Base-by-base conservation (phyloP, 1,140 invertebrate species). In the Drosophila pachea region DNA sequence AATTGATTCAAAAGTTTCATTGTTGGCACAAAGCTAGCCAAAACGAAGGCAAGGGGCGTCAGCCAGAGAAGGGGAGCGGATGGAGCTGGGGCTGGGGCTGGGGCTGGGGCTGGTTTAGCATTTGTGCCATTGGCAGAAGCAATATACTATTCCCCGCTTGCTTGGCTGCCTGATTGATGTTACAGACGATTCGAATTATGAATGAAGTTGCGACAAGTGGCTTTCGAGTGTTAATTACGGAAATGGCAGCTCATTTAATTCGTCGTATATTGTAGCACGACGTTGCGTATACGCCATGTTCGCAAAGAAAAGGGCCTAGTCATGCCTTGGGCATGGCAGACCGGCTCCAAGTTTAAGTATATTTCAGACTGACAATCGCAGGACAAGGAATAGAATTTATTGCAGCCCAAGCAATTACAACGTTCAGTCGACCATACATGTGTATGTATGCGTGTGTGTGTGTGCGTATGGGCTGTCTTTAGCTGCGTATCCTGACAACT, bases 1-100 rank as follows among this genome's bases (percentile, higher is more conserved):
- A 86, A 84, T 84, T 84, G 79, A 84, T 84, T 86, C 81, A 86
- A 84, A 84, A 84, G 76, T 84, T 84, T 76, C 81, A 79, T 84
- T 84, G 73, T 86, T 79, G 65, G 69, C 75, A 71, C 60, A 61
- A 60, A 70, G 58, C 61, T 68, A 52, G 43, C 45, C 31, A 74
- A 53, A 35, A 49, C 35, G 55, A 14, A 62, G 52, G 47, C 43
- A 29, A 12, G 32, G 32, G 22, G 6, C 40, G 12, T 12, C 40
- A 1, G 22, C 9, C 40, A 5, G 1, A 0, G 40, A 43, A n/a
- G 36, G 1, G 4, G 2, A 8, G 54, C 50, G 33, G 12, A 45
- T 8, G 49, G 9, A 9, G 38, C 33, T 12, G 16, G n/a, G n/a
- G n/a, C 35, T 4, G 31, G 31, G 11, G 29, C 11, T 7, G 47